phyloP scores from a whole-genome alignment of 2,113 vertebrate genomes.

The Progne subis region DNA sequence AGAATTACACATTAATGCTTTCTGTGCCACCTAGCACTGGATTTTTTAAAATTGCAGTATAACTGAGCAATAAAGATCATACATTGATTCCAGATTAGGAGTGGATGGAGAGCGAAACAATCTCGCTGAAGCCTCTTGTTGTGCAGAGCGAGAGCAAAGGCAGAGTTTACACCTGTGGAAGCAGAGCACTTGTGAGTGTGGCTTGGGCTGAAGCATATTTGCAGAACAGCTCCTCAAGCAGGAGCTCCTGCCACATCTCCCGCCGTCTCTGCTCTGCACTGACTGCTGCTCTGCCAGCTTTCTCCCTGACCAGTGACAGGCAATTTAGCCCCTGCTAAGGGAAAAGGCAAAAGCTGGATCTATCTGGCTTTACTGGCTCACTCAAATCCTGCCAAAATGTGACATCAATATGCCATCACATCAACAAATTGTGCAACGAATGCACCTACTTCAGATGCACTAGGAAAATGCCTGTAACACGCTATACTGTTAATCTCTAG shows the following conservation, averaged over 20 bases:
- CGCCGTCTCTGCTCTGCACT: background rate
- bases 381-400: background rate
- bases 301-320: background rate
- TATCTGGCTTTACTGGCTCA: background rate
- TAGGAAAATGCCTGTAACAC: background rate
- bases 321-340: background rate
- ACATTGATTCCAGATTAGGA: background rate
- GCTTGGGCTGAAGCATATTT: background rate
- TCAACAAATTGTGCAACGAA: background rate
- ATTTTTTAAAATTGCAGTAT: background rate
- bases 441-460: background rate
- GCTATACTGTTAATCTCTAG: background rate
- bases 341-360: slow-evolving; percentile 11
- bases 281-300: background rate
- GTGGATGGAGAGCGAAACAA: background rate
- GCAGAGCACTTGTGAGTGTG: background rate
- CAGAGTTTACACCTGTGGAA: background rate
- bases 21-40: background rate
- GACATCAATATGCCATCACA: background rate
- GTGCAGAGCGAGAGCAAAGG: background rate
- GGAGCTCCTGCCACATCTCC: background rate
- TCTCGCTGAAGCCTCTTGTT: background rate
- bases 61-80: background rate
- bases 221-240: background rate
- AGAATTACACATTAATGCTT: background rate